Percentiles rank a stretch among this genome's conserved stretches.
Conservation (phyloP, 2,888 invertebrate species). For the Gastracanthus pulcherrimus region DNA sequence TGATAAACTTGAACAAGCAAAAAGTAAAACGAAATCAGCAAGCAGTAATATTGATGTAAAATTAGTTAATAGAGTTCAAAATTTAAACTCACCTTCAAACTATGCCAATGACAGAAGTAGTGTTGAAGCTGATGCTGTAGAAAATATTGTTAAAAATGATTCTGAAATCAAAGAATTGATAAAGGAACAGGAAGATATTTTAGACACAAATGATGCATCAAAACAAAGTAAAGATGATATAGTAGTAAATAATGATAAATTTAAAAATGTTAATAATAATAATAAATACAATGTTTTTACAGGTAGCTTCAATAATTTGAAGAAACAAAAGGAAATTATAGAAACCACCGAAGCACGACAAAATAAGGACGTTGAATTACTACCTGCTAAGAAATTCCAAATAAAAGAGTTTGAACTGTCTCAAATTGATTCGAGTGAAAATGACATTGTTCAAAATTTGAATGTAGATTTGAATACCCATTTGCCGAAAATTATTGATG, state of each 20-base stretch:
- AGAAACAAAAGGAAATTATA: slow-evolving; percentile 16
- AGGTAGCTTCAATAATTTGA: slow-evolving; percentile 18
- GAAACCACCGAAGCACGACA: not conserved
- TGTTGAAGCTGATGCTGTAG: slow-evolving; percentile 50
- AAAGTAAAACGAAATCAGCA: slow-evolving; percentile 48
- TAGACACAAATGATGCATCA: slow-evolving; percentile 30
- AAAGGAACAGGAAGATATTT: not conserved
- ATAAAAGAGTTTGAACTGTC: slow-evolving; percentile 75
- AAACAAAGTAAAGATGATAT: slow-evolving; percentile 59
- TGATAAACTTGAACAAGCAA: slow-evolving; percentile 61
- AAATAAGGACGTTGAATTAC: slow-evolving; percentile 61
- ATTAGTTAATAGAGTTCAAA: not conserved
- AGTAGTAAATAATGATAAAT: not conserved
- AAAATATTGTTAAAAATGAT: slow-evolving; percentile 8
- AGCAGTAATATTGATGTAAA: not conserved
- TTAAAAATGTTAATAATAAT: slow-evolving; percentile 10
- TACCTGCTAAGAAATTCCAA: slow-evolving; percentile 74
- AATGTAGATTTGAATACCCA: too few species aligned
- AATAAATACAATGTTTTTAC: slow-evolving; percentile 19
- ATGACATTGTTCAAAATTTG: slow-evolving; percentile 42
- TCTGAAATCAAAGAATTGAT: not conserved
- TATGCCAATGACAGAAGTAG: slow-evolving; percentile 49
- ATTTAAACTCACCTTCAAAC: slow-evolving; percentile 5
- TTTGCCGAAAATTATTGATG: not conserved
- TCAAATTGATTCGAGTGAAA: slow-evolving; percentile 68